Conservation (phyloP, 2,113 vertebrate genomes). For the Rhinopithecus roxellana region DNA sequence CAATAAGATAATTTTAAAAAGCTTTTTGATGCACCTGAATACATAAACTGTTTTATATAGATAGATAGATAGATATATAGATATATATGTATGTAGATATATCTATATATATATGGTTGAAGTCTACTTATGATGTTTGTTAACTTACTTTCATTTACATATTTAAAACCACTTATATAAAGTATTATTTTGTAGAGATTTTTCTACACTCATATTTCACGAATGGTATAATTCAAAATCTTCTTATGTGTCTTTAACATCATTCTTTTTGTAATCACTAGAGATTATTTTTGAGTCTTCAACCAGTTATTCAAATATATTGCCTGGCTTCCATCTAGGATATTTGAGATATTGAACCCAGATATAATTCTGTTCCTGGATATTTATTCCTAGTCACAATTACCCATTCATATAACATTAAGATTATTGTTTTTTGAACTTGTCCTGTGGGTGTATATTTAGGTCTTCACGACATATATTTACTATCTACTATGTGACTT, state of each 20-base stretch:
- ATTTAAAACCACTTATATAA: not conserved
- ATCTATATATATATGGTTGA: not conserved
- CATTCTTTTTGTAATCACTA: conserved; percentile 1
- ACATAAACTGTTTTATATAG: not conserved
- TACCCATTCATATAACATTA: not conserved
- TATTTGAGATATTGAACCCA: not conserved
- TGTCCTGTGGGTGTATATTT: not conserved
- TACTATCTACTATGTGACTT: not conserved
- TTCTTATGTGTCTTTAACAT: not conserved
- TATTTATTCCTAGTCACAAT: not conserved
- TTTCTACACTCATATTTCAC: conserved; percentile 11
- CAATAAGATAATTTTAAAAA: not conserved
- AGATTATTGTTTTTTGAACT: not conserved
- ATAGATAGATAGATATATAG: no score
- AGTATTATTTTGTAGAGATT: not conserved
- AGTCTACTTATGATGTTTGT: not conserved
- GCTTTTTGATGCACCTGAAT: not conserved
- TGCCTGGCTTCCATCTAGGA: not conserved
- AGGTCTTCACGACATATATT: not conserved
- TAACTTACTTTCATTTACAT: conserved; percentile 18
- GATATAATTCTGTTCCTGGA: not conserved
- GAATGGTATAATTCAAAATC: not conserved
- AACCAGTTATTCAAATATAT: not conserved
- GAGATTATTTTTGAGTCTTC: not conserved
- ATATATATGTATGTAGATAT: no score